Conservation (phyloP, 2,797 vertebrate genomes). For the Podargus strigoides region DNA sequence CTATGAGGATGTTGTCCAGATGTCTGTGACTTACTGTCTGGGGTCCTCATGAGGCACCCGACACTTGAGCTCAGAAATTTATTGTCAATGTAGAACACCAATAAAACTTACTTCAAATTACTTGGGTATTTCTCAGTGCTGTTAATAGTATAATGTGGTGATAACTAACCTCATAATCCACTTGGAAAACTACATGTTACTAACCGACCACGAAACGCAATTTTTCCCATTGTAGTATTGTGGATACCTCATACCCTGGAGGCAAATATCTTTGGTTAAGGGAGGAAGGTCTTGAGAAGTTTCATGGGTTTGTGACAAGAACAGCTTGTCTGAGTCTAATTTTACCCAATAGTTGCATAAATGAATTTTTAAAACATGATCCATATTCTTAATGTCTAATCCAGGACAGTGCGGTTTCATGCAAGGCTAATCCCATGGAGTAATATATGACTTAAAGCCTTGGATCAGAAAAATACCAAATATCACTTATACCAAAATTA, state of each 20-base stretch:
- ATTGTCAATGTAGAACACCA: conserved; percentile 14
- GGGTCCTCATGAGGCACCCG: not conserved
- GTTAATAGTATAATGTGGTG: not conserved
- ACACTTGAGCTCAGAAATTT: not conserved
- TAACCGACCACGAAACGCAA: not conserved
- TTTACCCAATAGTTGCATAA: conserved; percentile 53
- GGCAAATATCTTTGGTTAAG: conserved; percentile 46
- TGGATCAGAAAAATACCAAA: conserved; percentile 40
- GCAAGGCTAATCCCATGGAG: conserved; percentile 34
- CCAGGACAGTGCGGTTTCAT: conserved; percentile 40
- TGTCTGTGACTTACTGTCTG: not conserved
- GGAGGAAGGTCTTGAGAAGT: not conserved
- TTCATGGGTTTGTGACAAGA: conserved; percentile 39
- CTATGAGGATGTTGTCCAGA: not conserved
- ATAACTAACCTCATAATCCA: not conserved
- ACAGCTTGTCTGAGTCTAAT: conserved; percentile 56
- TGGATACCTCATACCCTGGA: conserved; percentile 5
- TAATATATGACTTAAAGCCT: conserved; percentile 44
- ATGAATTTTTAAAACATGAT: conserved; percentile 64
- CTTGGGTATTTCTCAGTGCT: not conserved
- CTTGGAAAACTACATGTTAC: not conserved
- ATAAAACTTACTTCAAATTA: conserved; percentile 12
- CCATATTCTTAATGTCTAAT: conserved; percentile 54
- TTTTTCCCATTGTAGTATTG: conserved; percentile 24
- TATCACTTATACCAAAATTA: conserved; percentile 36